Evolutionary conservation across 2,888 invertebrate species (phyloP).

Genomic region (Leucophenga montana): DNA sequence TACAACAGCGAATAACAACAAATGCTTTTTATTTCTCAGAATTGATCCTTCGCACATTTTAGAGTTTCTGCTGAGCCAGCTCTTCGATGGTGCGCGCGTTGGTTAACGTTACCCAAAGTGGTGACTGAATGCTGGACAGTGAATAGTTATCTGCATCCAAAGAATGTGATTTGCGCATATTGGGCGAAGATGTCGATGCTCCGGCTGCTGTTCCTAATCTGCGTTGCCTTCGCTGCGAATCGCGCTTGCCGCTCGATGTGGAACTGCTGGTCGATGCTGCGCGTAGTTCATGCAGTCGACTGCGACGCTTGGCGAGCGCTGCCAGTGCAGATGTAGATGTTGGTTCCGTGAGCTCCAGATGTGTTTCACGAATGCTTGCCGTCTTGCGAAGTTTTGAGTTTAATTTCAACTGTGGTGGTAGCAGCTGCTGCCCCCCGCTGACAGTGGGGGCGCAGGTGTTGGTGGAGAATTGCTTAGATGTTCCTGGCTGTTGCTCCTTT

Average conservation of each 20-base stretch:
- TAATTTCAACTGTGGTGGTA: constrained; percentile 19
- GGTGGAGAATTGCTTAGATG: too few relatives aligned
- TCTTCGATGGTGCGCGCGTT: constrained; percentile 78
- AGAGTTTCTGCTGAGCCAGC: constrained; percentile 63
- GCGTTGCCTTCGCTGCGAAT: neutral
- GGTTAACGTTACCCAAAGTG: constrained; percentile 87
- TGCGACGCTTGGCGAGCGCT: constrained; percentile 56
- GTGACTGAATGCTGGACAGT: constrained; percentile 79
- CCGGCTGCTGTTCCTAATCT: neutral
- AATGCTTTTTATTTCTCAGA: neutral
- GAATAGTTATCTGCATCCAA: constrained; percentile 64
- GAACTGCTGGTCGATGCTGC: constrained; percentile 25
- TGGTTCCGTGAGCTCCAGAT: neutral
- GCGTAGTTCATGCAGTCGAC: constrained; percentile 55
- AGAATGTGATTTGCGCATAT: constrained; percentile 63
- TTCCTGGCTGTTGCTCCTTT: constrained; percentile 3
- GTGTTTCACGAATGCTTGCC: constrained; percentile 52
- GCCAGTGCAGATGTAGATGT: constrained; percentile 35
- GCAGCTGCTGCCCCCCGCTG: constrained; percentile 13
- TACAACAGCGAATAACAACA: neutral
- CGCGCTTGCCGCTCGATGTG: constrained; percentile 22
- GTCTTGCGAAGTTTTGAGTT: constrained; percentile 55
- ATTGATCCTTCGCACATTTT: constrained; percentile 16
- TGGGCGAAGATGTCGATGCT: constrained; percentile 1
- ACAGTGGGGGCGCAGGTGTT: neutral